Base-by-base conservation (phyloP, 2,113 vertebrate genomes). In the Ceratotherium simum region DNA sequence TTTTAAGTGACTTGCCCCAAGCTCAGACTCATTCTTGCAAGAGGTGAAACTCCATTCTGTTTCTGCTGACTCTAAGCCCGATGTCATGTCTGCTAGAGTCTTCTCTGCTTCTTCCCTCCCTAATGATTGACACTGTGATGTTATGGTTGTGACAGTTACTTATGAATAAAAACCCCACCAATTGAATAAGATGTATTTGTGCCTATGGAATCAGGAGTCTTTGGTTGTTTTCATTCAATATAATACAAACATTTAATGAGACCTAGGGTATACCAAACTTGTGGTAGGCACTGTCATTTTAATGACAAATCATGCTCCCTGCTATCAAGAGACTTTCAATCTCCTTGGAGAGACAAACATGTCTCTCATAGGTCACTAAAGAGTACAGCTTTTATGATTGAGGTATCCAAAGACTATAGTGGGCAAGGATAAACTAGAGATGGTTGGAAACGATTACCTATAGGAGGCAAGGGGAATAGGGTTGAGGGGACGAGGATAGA, bases 391-490 rank as follows among this genome's bases (percentile, higher is more conserved):
- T 78, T 78, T 48, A 46, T 64, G 82, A 60, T 3, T 36, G 39
- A 91, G 29, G 8, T 87, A 65, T 9, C 29, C 48, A 73, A 42
- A 87, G 56, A 51, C 3, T 46, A 48, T 4, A 10, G 25, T 10
- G 23, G 36, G 6, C 33, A 70, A 62, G 20, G 31, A 60, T 3
- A 46, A 14, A 69, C 6, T 33, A 64, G 70, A 64, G 27, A 51
- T 25, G 17, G 39, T 6, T 6, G 62, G 51, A 79, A 72, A 54
- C 23, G 11, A 69, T 56, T n/a, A 58, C 3, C 42, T 54, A 0
- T 5, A 5, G 16, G 6, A 25, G 8, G 29, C 4, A n/a, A 14
- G 36, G 29, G 16, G 0, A 23, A 20, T 18, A 6, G 1, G 0
- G 1, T 20, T 29, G 33, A 46, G 12, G 36, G 10, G 16, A n/a